Evolutionary conservation across 2,113 vertebrate genomes (phyloP).

Genomic region (Leptobrachium leishanense): DNA sequence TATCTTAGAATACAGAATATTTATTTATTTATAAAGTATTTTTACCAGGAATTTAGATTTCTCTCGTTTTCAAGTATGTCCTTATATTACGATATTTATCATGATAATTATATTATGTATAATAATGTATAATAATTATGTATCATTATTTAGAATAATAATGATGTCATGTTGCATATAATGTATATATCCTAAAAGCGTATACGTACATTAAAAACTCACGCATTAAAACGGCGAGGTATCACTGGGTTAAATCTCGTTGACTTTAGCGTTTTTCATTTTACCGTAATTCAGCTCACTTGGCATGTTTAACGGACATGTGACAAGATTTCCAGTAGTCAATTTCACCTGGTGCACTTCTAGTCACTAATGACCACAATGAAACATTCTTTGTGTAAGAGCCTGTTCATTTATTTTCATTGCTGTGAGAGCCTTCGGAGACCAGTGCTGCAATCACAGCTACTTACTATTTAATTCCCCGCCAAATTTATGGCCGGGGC

Average conservation of each 20-base stretch:
- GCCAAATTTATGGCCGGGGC: conserved; percentile 83
- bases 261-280: conserved; percentile 8
- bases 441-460: conserved; percentile 79
- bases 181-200: too few relatives aligned
- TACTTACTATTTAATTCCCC: conserved; percentile 85
- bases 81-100: too few relatives aligned
- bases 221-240: neutral
- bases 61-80: too few relatives aligned
- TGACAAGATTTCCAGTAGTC: conserved; percentile 67
- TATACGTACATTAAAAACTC: too few relatives aligned
- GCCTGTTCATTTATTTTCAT: conserved; percentile 90
- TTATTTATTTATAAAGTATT: too few relatives aligned
- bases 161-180: too few relatives aligned
- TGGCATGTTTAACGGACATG: conserved; percentile 55
- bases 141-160: too few relatives aligned
- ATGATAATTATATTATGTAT: too few relatives aligned
- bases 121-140: too few relatives aligned
- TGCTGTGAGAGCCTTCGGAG: conserved; percentile 79
- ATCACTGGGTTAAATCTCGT: neutral
- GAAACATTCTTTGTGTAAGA: conserved; percentile 86
- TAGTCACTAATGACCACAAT: conserved; percentile 85
- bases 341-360: conserved; percentile 71
- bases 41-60: too few relatives aligned
- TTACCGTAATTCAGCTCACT: conserved; percentile 23
- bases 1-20: too few relatives aligned